Conservation (phyloP, 2,797 vertebrate genomes). For the Argyrosomus regius region DNA sequence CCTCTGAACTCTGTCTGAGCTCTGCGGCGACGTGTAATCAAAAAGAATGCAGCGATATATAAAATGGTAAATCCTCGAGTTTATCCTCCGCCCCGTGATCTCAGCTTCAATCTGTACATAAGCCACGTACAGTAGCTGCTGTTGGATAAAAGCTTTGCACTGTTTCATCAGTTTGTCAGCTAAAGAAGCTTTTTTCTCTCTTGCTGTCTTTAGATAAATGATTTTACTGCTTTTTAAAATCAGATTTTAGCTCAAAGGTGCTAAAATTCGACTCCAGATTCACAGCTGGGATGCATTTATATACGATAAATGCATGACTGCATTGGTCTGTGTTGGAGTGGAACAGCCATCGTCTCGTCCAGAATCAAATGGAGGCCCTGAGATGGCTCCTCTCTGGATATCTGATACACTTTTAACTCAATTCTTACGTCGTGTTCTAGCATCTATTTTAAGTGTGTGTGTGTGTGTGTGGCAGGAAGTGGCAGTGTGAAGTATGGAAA, state of each 20-base stretch:
- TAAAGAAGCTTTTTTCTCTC: not conserved
- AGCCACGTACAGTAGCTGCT: slow-evolving; percentile 2
- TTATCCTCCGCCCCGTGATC: slow-evolving; percentile 17
- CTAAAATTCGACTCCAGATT: not conserved
- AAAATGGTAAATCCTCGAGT: slow-evolving; percentile 27
- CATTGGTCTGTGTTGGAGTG: not conserved
- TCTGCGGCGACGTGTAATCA: slow-evolving; percentile 27
- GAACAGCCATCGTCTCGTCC: not conserved
- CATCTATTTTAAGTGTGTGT: slow-evolving; percentile 58
- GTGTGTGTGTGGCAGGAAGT: slow-evolving; percentile 56
- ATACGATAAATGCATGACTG: not conserved
- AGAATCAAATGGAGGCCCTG: not conserved
- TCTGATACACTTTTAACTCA: slow-evolving; percentile 47
- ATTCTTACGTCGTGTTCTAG: slow-evolving; percentile 15
- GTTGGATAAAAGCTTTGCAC: not conserved
- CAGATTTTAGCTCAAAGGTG: not conserved
- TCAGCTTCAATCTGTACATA: slow-evolving; percentile 32
- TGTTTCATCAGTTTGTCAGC: not conserved
- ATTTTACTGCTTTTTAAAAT: not conserved
- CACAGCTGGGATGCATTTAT: not conserved
- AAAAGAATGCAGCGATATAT: slow-evolving; percentile 31
- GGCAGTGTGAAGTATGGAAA: slow-evolving; percentile 50
- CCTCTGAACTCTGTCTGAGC: not conserved
- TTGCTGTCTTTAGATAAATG: not conserved
- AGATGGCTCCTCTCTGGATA: slow-evolving; percentile 34